Conservation (phyloP, 2,797 vertebrate genomes). For the Ctenosaura bakeri region DNA sequence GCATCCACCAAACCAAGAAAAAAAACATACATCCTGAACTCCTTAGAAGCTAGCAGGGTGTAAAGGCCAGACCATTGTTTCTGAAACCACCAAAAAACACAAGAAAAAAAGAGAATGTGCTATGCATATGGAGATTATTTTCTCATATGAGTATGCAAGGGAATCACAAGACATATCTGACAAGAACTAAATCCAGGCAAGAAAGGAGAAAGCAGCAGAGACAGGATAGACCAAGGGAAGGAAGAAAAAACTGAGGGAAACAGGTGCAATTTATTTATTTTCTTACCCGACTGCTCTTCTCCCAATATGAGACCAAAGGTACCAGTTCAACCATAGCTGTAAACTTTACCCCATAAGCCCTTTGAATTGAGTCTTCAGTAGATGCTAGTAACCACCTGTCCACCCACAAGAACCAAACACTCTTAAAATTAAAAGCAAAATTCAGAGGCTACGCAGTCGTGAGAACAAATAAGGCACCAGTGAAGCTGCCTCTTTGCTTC, state of each 20-base stretch:
- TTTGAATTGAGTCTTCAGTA: neutral
- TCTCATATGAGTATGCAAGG: neutral
- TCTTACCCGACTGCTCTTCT: no score
- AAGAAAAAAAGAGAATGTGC: neutral
- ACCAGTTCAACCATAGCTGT: neutral
- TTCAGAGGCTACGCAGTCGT: neutral
- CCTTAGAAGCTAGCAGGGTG: neutral
- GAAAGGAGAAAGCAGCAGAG: no score
- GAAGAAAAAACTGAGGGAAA: neutral
- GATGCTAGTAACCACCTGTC: neutral
- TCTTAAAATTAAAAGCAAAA: neutral
- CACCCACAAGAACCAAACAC: neutral
- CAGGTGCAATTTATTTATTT: neutral
- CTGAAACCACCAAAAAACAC: neutral
- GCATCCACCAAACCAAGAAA: neutral
- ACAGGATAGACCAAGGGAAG: neutral
- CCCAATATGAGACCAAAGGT: no score
- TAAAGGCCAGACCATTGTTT: constrained; percentile 6
- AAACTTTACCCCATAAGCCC: neutral
- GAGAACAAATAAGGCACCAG: neutral
- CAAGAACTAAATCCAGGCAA: no score
- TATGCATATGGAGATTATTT: neutral
- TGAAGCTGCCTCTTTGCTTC: neutral
- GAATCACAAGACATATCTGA: no score
- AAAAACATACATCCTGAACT: neutral